Evolutionary conservation across 2,888 invertebrate genomes (phyloP).

Genomic region (Notocelia uddmanniana): DNA sequence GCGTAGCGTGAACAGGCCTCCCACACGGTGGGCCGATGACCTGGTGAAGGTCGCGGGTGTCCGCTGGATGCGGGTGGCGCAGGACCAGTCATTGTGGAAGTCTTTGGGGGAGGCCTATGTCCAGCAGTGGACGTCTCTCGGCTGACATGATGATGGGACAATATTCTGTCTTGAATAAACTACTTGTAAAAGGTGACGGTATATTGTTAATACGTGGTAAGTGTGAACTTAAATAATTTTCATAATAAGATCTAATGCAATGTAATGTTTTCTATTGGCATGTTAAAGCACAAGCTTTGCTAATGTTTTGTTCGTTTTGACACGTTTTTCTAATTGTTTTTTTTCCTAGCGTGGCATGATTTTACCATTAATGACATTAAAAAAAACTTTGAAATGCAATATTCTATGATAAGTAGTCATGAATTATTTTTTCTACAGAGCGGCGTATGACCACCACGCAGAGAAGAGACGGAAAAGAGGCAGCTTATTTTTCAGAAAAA

Average conservation of each 20-base stretch:
- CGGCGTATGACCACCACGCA: constrained; percentile 90
- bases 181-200: neutral
- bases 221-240: neutral
- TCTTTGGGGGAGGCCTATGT: too few species aligned
- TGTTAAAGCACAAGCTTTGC: constrained; percentile 43
- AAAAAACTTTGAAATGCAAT: neutral
- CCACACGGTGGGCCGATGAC: too few species aligned
- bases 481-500: constrained; percentile 96
- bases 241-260: constrained; percentile 43
- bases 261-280: constrained; percentile 44
- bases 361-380: neutral
- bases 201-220: too few species aligned
- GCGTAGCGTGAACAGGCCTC: too few species aligned
- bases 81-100: too few species aligned
- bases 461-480: constrained; percentile 95
- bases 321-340: constrained; percentile 28
- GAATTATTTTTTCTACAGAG: constrained; percentile 68
- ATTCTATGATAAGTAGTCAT: neutral
- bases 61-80: too few species aligned
- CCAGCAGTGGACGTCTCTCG: too few species aligned
- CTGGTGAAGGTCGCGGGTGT: too few species aligned
- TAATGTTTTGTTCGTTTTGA: constrained; percentile 42
- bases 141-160: too few species aligned
- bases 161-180: neutral
- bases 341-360: constrained; percentile 38